Evolutionary conservation across 1,140 invertebrate genomes (phyloP).

Genomic region (Drosophila hydei): DNA sequence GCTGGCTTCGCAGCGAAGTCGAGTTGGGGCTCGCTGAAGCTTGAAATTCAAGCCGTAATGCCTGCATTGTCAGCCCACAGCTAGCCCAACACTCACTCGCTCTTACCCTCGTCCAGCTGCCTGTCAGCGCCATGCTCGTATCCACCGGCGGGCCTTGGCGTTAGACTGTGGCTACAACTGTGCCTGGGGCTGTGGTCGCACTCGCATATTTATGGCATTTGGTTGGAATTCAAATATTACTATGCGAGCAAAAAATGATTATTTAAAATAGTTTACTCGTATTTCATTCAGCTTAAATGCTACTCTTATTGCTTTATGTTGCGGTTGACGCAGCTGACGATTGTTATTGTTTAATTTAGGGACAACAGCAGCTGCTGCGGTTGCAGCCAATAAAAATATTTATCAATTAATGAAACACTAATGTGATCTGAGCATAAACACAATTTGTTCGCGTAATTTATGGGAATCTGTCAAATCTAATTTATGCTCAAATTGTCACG

Average conservation of each 20-base stretch:
- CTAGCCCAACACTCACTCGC: slow-evolving; percentile 25
- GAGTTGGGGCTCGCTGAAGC: slow-evolving; percentile 56
- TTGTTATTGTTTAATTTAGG: slow-evolving; percentile 63
- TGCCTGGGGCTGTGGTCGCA: not conserved
- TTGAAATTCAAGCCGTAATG: slow-evolving; percentile 78
- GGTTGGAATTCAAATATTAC: slow-evolving; percentile 13
- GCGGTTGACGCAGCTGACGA: slow-evolving; percentile 14
- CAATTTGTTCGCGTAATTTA: slow-evolving; percentile 4
- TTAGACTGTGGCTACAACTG: slow-evolving; percentile 14
- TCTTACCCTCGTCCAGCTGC: slow-evolving; percentile 12
- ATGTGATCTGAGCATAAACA: slow-evolving; percentile 2
- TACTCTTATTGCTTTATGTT: not conserved
- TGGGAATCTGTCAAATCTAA: slow-evolving; percentile 25
- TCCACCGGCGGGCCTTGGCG: not conserved
- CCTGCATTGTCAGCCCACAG: slow-evolving; percentile 67
- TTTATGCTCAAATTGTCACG: slow-evolving; percentile 35
- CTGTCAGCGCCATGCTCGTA: slow-evolving; percentile 12
- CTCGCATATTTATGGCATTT: slow-evolving; percentile 10
- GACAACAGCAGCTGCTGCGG: slow-evolving; percentile 8
- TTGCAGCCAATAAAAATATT: slow-evolving; percentile 59
- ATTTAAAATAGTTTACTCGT: slow-evolving; percentile 2
- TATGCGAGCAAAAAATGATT: not conserved
- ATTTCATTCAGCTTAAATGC: slow-evolving; percentile 6
- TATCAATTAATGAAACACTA: slow-evolving; percentile 60
- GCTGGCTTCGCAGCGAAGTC: slow-evolving; percentile 34